Evolutionary conservation across 2,113 vertebrate species (phyloP).

Genomic region (Brachirus orientalis): DNA sequence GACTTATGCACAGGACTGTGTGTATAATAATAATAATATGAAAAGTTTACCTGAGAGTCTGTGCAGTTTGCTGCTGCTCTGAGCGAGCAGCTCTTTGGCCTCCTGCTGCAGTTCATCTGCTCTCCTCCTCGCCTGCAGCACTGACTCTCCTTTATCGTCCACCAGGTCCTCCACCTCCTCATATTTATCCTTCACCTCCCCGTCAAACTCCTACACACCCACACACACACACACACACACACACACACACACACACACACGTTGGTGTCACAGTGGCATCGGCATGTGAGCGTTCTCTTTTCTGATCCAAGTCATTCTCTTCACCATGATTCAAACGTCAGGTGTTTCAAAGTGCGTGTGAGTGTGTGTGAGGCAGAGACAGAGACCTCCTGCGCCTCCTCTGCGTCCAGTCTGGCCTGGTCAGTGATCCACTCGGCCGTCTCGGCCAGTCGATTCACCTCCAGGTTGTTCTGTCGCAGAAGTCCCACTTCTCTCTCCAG

Average conservation of each 20-base stretch:
- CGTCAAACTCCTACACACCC: slow-evolving; percentile 82
- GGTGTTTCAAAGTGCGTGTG: neutral
- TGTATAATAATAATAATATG: no score
- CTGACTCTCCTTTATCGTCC: slow-evolving; percentile 83
- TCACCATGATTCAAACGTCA: no score
- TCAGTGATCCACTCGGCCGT: slow-evolving; percentile 73
- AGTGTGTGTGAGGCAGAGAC: no score
- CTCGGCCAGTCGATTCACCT: slow-evolving; percentile 74
- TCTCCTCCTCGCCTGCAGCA: slow-evolving; percentile 85
- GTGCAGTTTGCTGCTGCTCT: slow-evolving; percentile 88
- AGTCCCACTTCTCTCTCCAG: slow-evolving; percentile 87
- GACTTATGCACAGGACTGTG: no score
- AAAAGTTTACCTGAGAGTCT: slow-evolving; percentile 84
- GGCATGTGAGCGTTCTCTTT: no score
- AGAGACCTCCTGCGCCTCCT: slow-evolving; percentile 85
- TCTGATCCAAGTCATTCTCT: no score
- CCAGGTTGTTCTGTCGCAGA: slow-evolving; percentile 83
- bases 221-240: slow-evolving; percentile 5
- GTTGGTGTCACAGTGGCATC: neutral
- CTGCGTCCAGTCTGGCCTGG: slow-evolving; percentile 75
- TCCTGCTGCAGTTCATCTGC: slow-evolving; percentile 87
- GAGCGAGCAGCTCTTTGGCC: slow-evolving; percentile 87
- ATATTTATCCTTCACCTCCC: slow-evolving; percentile 84
- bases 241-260: neutral
- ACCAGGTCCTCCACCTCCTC: slow-evolving; percentile 83